phyloP scores from a whole-genome alignment of 2,113 vertebrate genomes.

The Sprattus sprattus region DNA sequence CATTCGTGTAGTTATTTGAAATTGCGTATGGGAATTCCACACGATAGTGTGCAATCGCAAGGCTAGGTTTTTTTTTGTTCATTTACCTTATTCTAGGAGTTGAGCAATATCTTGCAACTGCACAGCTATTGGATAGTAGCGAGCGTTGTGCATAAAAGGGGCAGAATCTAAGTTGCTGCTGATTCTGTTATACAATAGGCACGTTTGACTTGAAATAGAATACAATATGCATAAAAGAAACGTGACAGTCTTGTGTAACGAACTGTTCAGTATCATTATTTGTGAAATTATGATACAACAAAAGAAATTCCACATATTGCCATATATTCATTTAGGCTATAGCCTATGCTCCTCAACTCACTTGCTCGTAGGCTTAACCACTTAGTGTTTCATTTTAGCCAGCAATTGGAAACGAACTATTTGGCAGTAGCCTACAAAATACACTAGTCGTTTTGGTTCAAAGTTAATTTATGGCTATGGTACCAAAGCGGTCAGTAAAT shows the following conservation, averaged over 20 bases:
- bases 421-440: not conserved
- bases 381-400: not conserved
- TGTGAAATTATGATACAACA: conserved; percentile 1
- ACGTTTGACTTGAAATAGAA: not conserved
- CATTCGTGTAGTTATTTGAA: conserved; percentile 14
- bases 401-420: not conserved
- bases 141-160: conserved; percentile 34
- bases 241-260: not conserved
- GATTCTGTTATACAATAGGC: conserved; percentile 27
- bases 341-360: not conserved
- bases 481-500: not conserved
- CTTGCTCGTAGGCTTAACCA: not conserved
- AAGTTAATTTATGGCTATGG: not conserved
- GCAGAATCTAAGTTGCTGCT: conserved; percentile 43
- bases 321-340: not conserved
- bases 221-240: conserved; percentile 33
- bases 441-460: not conserved
- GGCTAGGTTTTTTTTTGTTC: conserved; percentile 43
- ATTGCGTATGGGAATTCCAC: conserved; percentile 19
- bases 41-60: conserved; percentile 22
- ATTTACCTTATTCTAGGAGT: conserved; percentile 56
- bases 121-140: conserved; percentile 42
- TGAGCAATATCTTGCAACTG: conserved; percentile 51
- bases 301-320: conserved; percentile 2
- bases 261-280: not conserved